Evolutionary conservation across 2,113 vertebrate species (phyloP), one percentile per base, ranked within the genome.

Genomic region (Neomonachus schauinslandi): DNA sequence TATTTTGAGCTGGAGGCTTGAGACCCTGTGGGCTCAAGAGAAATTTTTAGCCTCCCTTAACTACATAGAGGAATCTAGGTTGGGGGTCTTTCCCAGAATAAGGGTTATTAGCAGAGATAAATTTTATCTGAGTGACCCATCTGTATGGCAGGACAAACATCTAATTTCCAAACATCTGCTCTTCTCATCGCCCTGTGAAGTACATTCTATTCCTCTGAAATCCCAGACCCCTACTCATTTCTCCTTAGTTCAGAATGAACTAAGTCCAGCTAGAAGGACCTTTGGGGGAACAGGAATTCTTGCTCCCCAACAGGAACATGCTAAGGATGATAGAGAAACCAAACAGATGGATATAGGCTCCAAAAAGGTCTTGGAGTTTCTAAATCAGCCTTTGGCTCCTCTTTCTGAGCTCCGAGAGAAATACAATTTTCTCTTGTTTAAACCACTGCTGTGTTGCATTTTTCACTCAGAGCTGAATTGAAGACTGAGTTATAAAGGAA

Each of bases 341-440:
- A 59, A 31, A 65, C 2, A 84, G 67, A 39, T 31, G 53, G n/a
- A 7, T 10, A 21, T 12, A 26, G 4, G 46, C 26, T 57, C 61
- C 63, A 33, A 8, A 49, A 67, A 85, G 71, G 11, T 51, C 36
- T 9, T 57, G 26, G 46, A 46, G 16, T 36, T 92, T 83, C 71
- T 72, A 36, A 49, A 69, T 71, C 21, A 46, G 61, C 14, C 31
- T 28, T 84, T 49, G 8, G 72, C n/a, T 76, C 65, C 57, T 87
- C 59, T 19, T 46, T 42, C 61, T 55, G 42, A 16, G 36, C 28
- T 91, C 69, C 55, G 49, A 67, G 42, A 95, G 22, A 84, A 93
- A 89, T 28, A 86, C 74, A 77, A 61, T 72, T 95, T 61, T 61
- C 26, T 79, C 61, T 89, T 72, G 31, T 97, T 84, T 79, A 89